Base-by-base conservation (phyloP, 2,797 vertebrate genomes). In the Sylvilagus floridanus region DNA sequence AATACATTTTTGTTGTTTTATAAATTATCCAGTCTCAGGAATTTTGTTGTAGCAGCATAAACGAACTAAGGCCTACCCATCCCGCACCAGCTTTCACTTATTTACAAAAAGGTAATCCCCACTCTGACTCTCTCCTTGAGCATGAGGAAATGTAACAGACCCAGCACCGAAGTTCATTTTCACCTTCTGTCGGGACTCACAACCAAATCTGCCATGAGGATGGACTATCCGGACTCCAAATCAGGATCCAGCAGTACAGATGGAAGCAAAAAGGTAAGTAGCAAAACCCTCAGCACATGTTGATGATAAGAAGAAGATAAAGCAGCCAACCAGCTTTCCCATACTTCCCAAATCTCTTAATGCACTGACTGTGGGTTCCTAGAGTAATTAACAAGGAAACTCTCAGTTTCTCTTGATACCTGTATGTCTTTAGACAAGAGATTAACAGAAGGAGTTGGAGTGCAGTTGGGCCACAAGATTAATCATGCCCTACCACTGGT, bases 401-500 rank as follows among this genome's bases (percentile, higher is more conserved):
- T 82, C 75, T 95, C 66, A 0, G 50, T 47, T 42, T 75, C 78
- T 95, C 79, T 94, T 92, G 76, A 89, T 95, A 91, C 62, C 73
- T 90, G 37, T 35, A 3, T 16, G 28, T 76, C 90, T 76, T 96
- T 79, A 92, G 24, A 47, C 0, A 62, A 50, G 75, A 97, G 57
- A 81, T 86, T 88, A 92, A 96, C 89, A 91, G 68, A 94, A 72
- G 93, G 75, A 95, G n/a, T 6, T 94, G n/a, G 3, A 96, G 32
- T 78, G 73, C 90, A 93, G 72, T 95, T 96, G 90, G 95, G 52
- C 89, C 90, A 84, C 69, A 89, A 95, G 92, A 98, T 90, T 93
- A 60, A 96, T 97, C 54, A 84, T 68, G 13, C 37, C 11, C 21
- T 77, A 96, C 62, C 91, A 97, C 96, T 97, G 91, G 91, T 95